phyloP scores from a whole-genome alignment of 2,797 vertebrate species.

The Mico argentatus region DNA sequence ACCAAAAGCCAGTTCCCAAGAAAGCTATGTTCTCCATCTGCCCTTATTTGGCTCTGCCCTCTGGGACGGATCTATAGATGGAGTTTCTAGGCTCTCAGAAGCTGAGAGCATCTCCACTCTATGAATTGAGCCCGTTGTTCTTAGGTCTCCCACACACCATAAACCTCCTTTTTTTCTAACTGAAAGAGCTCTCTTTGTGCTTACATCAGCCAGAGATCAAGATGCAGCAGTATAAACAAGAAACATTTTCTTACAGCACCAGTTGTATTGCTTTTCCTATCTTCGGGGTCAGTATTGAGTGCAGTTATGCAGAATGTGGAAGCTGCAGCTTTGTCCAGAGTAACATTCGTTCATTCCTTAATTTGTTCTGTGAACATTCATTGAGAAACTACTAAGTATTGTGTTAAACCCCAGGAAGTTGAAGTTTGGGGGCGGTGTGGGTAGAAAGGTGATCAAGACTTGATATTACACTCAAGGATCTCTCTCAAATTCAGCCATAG shows the following conservation, averaged over 20 bases:
- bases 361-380: constrained; percentile 36
- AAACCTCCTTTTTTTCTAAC: constrained; percentile 77
- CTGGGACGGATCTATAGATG: constrained; percentile 59
- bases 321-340: constrained; percentile 38
- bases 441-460: background rate
- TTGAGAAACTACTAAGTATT: constrained; percentile 6
- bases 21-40: constrained; percentile 63
- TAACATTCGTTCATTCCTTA: background rate
- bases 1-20: constrained; percentile 50
- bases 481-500: background rate
- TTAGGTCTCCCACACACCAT: constrained; percentile 78
- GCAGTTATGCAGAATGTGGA: constrained; percentile 42
- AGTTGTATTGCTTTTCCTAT: constrained; percentile 61
- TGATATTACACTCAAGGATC: background rate
- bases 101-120: constrained; percentile 55
- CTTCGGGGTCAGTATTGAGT: constrained; percentile 30
- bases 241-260: constrained; percentile 76
- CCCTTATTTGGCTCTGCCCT: constrained; percentile 64
- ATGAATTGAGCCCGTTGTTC: constrained; percentile 82
- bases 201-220: constrained; percentile 65
- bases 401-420: background rate
- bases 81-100: constrained; percentile 65
- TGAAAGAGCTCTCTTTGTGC: constrained; percentile 83
- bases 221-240: constrained; percentile 78
- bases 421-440: background rate